A percentile compares a stretch with the other conserved stretches of the same genome.
Evolutionary conservation across 2,797 vertebrate species (phyloP).

Genomic region (Sebastes dallii): DNA sequence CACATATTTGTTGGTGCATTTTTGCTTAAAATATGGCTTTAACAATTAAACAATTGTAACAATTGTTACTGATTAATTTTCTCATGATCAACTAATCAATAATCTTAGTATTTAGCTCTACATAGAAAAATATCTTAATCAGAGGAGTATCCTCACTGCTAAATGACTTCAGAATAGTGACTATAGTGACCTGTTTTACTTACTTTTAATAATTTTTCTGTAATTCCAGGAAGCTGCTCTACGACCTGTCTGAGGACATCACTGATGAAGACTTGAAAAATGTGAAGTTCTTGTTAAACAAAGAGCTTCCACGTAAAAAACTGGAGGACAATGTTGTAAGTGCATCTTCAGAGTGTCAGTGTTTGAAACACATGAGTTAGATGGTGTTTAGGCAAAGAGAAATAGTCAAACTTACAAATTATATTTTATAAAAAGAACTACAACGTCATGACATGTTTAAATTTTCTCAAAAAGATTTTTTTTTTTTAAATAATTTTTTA

Average conservation of each 20-base stretch:
- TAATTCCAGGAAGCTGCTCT: conserved; percentile 85
- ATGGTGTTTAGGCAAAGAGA: not conserved
- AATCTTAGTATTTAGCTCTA: not conserved
- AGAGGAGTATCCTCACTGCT: not conserved
- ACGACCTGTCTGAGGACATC: conserved; percentile 83
- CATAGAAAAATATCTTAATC: not conserved
- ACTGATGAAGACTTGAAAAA: conserved; percentile 47
- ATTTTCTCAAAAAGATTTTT: not conserved
- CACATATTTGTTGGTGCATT: not conserved
- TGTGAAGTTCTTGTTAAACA: conserved; percentile 79
- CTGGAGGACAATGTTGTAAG: conserved; percentile 73
- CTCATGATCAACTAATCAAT: not conserved
- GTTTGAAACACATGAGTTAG: not conserved
- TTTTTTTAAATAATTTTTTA: accelerated
- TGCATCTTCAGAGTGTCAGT: not conserved
- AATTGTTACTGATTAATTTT: not conserved
- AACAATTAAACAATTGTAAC: not conserved
- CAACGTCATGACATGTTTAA: not conserved
- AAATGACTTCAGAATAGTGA: not conserved
- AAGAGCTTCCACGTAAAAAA: conserved; percentile 51
- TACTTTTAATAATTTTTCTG: not conserved
- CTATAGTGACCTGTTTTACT: not conserved
- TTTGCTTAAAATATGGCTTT: not conserved
- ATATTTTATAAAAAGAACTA: not conserved
- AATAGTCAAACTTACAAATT: not conserved